Evolutionary conservation across 1,140 invertebrate species (phyloP).

Genomic region (Procambarus virginalis): DNA sequence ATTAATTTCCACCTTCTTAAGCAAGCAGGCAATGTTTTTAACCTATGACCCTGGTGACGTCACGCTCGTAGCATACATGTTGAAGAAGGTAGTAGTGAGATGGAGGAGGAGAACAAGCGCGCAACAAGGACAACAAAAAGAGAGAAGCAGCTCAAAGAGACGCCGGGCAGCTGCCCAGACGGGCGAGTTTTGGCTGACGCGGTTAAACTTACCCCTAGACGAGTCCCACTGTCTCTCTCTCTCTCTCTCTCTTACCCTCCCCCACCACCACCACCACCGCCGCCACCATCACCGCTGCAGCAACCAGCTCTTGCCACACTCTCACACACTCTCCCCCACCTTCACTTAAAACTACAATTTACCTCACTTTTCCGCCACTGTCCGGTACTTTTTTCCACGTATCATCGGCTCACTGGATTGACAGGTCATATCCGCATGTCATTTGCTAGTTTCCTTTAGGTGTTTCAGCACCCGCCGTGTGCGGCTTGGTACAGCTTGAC

Average conservation of each 20-base stretch:
- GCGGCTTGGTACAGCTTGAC: neutral
- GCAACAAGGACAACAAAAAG: neutral
- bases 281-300: neutral
- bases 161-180: slow-evolving; percentile 21
- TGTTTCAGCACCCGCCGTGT: neutral
- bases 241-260: slow-evolving; percentile 16
- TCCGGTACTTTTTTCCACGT: neutral
- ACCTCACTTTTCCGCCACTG: neutral
- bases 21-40: no score
- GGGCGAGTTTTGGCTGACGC: slow-evolving; percentile 31
- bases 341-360: neutral
- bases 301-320: neutral
- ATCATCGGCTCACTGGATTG: neutral
- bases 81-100: no score
- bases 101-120: no score
- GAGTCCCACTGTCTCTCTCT: slow-evolving; percentile 16
- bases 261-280: neutral
- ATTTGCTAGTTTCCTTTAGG: neutral
- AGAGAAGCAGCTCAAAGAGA: neutral
- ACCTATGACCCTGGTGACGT: no score
- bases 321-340: neutral
- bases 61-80: no score
- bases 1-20: neutral
- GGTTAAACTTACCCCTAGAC: slow-evolving; percentile 34
- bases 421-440: neutral